These are phyloP conservation scores for Styela plicata DNA, from an alignment of 23 tunicate species.

Conservation along the genomic window DNA sequence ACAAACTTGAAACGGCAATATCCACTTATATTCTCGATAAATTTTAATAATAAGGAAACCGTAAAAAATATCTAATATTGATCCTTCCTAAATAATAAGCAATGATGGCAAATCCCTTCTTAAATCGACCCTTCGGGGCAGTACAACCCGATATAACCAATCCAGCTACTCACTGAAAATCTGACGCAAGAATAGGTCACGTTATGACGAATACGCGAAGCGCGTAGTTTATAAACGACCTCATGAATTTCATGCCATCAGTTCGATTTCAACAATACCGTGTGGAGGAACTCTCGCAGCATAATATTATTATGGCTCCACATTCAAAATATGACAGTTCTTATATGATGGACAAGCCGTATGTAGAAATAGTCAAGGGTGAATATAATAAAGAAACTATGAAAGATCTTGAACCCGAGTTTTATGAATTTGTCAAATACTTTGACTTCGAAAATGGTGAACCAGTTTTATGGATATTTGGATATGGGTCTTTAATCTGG, in stretches of 20 bases:
- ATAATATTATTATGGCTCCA: not conserved
- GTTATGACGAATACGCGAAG: not conserved
- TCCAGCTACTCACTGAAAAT: not conserved
- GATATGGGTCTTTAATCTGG: constrained; percentile 90
- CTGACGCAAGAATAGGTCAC: not conserved
- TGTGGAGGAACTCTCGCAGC: too few species aligned
- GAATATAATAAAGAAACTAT: not conserved
- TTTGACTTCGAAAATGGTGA: constrained; percentile 2
- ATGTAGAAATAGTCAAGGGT: not conserved
- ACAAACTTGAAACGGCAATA: too few species aligned
- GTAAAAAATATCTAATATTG: too few species aligned
- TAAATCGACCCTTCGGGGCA: not conserved
- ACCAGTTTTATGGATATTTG: constrained; percentile 55
- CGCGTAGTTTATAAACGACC: not conserved
- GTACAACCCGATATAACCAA: not conserved
- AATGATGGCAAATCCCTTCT: not conserved
- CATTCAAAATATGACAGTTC: not conserved
- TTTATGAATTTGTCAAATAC: not conserved
- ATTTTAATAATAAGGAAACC: too few species aligned
- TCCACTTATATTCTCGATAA: too few species aligned
- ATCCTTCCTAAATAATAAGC: too few species aligned
- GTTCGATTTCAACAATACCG: too few species aligned
- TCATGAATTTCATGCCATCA: not conserved
- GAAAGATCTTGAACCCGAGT: not conserved
- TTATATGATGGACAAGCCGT: not conserved